Conservation (phyloP, 2,888 invertebrate species). For the Andrena bucephala region DNA sequence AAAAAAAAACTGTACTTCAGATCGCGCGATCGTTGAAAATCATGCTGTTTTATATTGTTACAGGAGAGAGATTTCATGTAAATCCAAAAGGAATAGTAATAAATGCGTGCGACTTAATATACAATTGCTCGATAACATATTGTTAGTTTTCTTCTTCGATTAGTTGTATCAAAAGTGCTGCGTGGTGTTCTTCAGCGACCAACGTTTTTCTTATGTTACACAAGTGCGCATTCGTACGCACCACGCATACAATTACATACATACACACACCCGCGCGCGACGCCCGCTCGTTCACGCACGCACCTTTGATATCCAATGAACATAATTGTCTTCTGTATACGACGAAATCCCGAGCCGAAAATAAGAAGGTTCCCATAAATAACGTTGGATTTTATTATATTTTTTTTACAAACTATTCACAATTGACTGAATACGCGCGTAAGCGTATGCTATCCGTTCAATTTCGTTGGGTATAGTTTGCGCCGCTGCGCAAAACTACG, state of each 20-base stretch:
- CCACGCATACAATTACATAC: constrained; percentile 39
- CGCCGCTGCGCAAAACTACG: constrained; percentile 6
- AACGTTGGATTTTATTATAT: constrained; percentile 7
- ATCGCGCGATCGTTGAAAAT: constrained; percentile 29
- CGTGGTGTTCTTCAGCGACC: constrained; percentile 34
- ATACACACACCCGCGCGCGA: constrained; percentile 17
- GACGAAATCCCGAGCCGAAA: constrained; percentile 45
- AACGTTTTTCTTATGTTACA: constrained; percentile 50
- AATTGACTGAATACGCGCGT: constrained; percentile 37
- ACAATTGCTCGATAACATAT: constrained; percentile 38
- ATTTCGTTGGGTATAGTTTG: constrained; percentile 16
- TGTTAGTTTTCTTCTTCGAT: constrained; percentile 35
- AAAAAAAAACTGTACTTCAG: constrained; percentile 26
- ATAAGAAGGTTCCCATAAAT: constrained; percentile 47
- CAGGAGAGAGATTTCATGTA: constrained; percentile 56
- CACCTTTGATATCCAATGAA: constrained; percentile 38
- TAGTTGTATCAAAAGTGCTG: constrained; percentile 28
- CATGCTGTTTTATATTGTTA: constrained; percentile 54
- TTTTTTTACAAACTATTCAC: constrained; percentile 47
- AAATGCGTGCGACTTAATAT: constrained; percentile 60
- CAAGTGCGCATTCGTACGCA: constrained; percentile 45
- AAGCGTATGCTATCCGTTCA: constrained; percentile 34
- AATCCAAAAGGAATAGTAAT: constrained; percentile 52
- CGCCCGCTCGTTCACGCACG: background rate
- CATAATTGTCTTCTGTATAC: constrained; percentile 34